These are phyloP conservation scores for Drosophila meridionalis DNA, from an alignment of 2,888 invertebrate species.

Conservation along the genomic window DNA sequence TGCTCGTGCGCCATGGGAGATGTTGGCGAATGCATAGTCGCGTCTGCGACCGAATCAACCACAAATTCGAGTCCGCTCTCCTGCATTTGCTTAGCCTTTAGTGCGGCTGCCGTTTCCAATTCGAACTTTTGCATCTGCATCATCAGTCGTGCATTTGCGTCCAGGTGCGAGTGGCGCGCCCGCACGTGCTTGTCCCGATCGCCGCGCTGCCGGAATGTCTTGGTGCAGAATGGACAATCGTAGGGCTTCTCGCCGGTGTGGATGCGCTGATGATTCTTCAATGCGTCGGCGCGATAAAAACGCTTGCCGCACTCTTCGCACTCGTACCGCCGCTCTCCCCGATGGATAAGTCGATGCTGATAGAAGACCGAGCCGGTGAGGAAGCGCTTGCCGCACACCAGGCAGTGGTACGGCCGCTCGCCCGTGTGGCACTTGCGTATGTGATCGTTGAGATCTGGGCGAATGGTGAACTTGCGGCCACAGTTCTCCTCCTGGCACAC, in stretches of 20 bases:
- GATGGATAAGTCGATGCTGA: conserved; percentile 88
- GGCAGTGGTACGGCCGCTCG: conserved; percentile 88
- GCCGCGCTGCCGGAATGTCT: conserved; percentile 87
- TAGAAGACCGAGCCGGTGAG: conserved; percentile 88
- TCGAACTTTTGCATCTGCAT: conserved; percentile 84
- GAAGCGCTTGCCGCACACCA: conserved; percentile 88
- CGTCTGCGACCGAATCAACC: neutral
- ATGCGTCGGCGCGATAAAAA: conserved; percentile 88
- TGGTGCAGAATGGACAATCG: conserved; percentile 86
- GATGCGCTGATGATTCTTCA: conserved; percentile 87
- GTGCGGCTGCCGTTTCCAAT: conserved; percentile 81
- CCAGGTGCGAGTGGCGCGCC: conserved; percentile 86
- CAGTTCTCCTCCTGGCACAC: conserved; percentile 87
- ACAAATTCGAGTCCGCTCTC: conserved; percentile 7
- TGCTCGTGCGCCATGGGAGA: conserved; percentile 20
- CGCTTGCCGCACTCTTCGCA: conserved; percentile 88
- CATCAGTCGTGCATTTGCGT: conserved; percentile 83
- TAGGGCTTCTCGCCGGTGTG: conserved; percentile 88
- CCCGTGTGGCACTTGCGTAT: conserved; percentile 88
- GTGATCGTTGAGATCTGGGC: conserved; percentile 88
- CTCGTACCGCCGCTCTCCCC: conserved; percentile 88
- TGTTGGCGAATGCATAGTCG: conserved; percentile 16
- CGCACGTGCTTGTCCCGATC: conserved; percentile 87
- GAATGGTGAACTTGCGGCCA: conserved; percentile 87
- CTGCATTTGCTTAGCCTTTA: conserved; percentile 51